Percentiles rank a stretch among this genome's conserved stretches.
phyloP scores from a whole-genome alignment of 2,888 invertebrate genomes.

The Iselma pallidipennis region DNA sequence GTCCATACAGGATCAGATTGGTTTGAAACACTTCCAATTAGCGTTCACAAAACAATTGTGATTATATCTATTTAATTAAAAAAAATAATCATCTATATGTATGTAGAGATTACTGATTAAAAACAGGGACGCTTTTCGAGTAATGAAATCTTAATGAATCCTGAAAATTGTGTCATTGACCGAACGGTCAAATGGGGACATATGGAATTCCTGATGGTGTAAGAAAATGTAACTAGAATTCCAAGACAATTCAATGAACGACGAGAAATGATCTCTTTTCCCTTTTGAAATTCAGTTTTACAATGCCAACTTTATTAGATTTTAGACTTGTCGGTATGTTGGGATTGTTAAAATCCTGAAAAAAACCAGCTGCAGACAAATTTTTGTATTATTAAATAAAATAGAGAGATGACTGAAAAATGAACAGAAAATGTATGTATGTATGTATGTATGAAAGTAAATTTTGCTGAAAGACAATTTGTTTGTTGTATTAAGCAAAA shows the following conservation, averaged over 20 bases:
- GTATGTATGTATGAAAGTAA: neutral
- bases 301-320: no score
- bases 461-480: neutral
- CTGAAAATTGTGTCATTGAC: no score
- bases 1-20: no score
- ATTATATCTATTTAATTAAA: neutral
- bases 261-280: neutral
- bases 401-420: neutral
- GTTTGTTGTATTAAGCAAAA: neutral
- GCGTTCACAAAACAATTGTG: neutral
- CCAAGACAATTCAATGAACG: neutral
- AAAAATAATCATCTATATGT: neutral
- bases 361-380: neutral
- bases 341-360: neutral
- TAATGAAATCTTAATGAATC: no score
- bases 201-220: no score
- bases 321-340: no score
- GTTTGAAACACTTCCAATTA: neutral
- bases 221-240: no score
- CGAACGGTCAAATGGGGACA: no score
- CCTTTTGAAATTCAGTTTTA: neutral
- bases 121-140: no score
- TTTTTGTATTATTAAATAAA: neutral
- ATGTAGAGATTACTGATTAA: no score
- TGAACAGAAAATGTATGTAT: neutral